A percentile compares a stretch with the other conserved stretches of the same genome.
Evolutionary conservation across 2,888 invertebrate species (phyloP).

Genomic region (Orthonychiurus folsomi): DNA sequence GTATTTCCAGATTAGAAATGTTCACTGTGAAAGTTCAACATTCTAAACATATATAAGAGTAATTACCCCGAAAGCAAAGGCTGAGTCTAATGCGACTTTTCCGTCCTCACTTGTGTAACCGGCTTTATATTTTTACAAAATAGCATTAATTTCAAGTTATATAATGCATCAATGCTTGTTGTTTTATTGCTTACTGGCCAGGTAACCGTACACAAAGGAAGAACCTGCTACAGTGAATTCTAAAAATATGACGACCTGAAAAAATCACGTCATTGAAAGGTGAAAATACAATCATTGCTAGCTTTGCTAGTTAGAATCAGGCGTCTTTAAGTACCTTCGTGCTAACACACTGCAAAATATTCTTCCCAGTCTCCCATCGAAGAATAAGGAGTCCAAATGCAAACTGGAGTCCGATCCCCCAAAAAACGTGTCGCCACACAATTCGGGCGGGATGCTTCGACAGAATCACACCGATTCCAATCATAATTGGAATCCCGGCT

Average conservation of each 20-base stretch:
- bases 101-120: constrained; percentile 41
- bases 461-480: constrained; percentile 55
- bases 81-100: constrained; percentile 52
- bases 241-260: constrained; percentile 67
- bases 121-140: no score
- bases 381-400: constrained; percentile 73
- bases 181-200: no score
- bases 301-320: background rate
- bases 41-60: background rate
- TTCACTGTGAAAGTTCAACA: background rate
- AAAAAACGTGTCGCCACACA: constrained; percentile 68
- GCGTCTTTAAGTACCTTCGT: no score
- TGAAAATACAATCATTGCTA: background rate
- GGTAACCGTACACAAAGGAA: constrained; percentile 67
- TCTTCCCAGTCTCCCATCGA: constrained; percentile 67
- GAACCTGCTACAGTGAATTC: constrained; percentile 70
- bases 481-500: constrained; percentile 55
- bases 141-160: no score
- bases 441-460: constrained; percentile 55
- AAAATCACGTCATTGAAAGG: no score
- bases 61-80: constrained; percentile 78
- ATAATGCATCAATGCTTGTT: no score
- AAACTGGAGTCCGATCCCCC: constrained; percentile 74
- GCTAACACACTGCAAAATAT: constrained; percentile 59
- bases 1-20: constrained; percentile 7